Percentiles rank a stretch among this genome's conserved stretches.
Evolutionary conservation across 2,113 vertebrate species (phyloP).

Genomic region (Pseudois nayaur): DNA sequence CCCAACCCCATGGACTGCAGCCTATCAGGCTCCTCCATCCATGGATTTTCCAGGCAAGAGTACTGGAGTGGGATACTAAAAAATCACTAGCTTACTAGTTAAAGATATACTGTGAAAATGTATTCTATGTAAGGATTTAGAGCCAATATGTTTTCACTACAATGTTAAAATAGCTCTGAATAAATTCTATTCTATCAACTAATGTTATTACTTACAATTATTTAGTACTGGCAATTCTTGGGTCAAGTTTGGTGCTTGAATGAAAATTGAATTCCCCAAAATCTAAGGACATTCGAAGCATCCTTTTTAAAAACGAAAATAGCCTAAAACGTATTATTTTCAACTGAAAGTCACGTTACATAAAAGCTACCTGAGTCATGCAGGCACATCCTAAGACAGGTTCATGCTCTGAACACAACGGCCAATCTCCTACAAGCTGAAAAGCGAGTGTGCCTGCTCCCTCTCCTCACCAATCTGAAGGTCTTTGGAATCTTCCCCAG

Average conservation of each 20-base stretch:
- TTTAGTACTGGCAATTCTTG: neutral
- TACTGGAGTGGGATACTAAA: neutral
- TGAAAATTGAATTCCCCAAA: neutral
- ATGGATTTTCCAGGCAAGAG: too few species aligned
- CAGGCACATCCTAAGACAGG: neutral
- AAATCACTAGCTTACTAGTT: neutral
- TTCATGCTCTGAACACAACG: neutral
- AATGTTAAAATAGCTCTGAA: neutral
- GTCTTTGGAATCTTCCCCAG: neutral
- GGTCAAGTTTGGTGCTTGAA: neutral
- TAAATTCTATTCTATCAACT: neutral
- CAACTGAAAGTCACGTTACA: neutral
- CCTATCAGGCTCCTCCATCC: too few species aligned
- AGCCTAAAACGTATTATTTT: neutral
- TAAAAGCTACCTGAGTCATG: neutral
- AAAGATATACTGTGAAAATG: neutral
- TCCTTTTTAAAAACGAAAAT: neutral
- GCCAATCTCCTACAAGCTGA: neutral
- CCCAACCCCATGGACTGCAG: too few species aligned
- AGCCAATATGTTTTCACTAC: neutral
- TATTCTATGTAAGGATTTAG: neutral
- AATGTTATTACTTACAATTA: neutral
- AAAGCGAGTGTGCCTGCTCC: neutral
- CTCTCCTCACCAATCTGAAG: neutral
- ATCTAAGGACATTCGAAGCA: neutral